These are phyloP conservation scores for Chionoecetes opilio DNA, from an alignment of 1,140 invertebrate genomes.

Conservation along the genomic window DNA sequence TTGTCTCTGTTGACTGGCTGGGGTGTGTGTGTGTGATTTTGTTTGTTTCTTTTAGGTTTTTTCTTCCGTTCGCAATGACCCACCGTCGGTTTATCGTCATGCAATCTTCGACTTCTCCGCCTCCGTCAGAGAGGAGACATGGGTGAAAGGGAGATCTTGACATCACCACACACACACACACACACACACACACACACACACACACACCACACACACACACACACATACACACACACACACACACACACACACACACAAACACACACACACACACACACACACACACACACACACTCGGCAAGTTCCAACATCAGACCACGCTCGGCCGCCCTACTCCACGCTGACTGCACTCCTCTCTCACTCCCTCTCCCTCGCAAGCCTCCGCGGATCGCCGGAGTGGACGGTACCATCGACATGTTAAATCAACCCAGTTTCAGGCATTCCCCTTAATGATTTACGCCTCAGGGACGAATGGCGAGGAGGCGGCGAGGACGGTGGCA, in stretches of 20 bases:
- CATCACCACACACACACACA: too few relatives aligned
- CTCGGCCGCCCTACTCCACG: not conserved
- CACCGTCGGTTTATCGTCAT: not conserved
- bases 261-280: not conserved
- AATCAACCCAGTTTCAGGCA: constrained; percentile 37
- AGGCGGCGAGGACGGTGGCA: not conserved
- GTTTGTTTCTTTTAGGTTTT: not conserved
- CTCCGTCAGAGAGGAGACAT: too few relatives aligned
- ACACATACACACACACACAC: not conserved
- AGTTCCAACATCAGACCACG: not conserved
- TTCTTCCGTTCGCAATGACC: not conserved
- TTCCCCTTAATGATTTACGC: constrained; percentile 47
- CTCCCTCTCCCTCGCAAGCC: not conserved
- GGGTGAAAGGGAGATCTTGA: too few relatives aligned
- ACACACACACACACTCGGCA: not conserved
- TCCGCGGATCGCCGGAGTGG: not conserved
- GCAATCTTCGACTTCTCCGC: too few relatives aligned
- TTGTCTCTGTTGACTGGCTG: not conserved
- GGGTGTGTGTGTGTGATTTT: not conserved
- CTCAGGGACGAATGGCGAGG: not conserved
- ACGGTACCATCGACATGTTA: constrained; percentile 49
- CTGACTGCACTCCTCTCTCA: not conserved
- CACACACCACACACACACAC: not conserved
- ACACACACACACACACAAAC: constrained; percentile 20
- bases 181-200: too few relatives aligned